These are phyloP conservation scores for Progne subis DNA, from an alignment of 2,113 vertebrate species.

Conservation along the genomic window DNA sequence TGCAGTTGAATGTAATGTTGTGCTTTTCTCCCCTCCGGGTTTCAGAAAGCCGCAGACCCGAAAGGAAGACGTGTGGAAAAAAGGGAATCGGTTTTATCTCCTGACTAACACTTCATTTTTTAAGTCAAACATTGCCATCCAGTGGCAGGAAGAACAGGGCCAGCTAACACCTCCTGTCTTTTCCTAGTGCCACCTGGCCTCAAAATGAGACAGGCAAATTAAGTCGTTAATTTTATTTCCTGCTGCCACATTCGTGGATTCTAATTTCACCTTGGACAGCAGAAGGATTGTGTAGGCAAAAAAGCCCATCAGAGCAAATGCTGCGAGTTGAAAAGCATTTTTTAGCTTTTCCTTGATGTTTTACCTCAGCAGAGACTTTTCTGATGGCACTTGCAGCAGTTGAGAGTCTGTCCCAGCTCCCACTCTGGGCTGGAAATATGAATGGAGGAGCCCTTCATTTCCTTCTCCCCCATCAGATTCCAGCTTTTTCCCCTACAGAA, in stretches of 20 bases:
- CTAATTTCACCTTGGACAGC: neutral
- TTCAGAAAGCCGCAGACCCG: neutral
- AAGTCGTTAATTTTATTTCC: neutral
- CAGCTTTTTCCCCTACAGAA: neutral
- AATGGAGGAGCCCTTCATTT: neutral
- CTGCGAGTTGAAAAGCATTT: neutral
- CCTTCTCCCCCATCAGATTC: neutral
- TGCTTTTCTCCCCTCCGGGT: neutral
- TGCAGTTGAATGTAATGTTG: neutral
- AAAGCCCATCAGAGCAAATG: neutral
- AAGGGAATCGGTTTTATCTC: neutral
- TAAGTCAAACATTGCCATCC: constrained; percentile 62
- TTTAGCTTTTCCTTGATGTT: neutral
- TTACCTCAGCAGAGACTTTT: neutral
- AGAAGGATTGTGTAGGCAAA: neutral
- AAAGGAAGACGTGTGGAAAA: neutral
- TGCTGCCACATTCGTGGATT: neutral
- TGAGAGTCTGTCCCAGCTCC: neutral
- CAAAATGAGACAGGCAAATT: neutral
- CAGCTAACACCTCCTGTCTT: neutral
- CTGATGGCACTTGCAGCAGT: neutral
- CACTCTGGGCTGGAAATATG: neutral
- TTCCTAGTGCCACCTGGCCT: neutral
- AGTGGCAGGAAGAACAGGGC: neutral
- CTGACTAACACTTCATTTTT: neutral